phyloP scores from a whole-genome alignment of 2,113 vertebrate species.

The Bombycilla garrulus region DNA sequence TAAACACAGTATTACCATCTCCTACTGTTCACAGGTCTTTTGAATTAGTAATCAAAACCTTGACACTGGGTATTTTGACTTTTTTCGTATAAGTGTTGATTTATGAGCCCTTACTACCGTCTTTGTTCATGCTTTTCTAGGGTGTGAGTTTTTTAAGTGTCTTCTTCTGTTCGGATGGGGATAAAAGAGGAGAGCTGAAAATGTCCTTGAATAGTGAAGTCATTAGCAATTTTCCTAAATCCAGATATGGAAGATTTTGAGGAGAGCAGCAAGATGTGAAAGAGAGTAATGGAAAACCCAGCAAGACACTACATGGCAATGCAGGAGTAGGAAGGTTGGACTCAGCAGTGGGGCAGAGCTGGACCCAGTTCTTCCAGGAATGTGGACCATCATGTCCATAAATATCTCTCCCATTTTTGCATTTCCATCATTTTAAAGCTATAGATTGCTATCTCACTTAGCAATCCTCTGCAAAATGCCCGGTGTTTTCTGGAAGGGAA shows the following conservation, averaged over 20 bases:
- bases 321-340: not conserved
- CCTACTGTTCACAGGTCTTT: not conserved
- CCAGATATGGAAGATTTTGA: not conserved
- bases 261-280: not conserved
- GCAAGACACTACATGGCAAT: not conserved
- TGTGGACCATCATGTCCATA: not conserved
- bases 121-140: not conserved
- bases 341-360: not conserved
- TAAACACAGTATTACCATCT: not conserved
- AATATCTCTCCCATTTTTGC: not conserved
- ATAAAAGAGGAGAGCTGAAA: not conserved
- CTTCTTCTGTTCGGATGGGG: not conserved
- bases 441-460: not conserved
- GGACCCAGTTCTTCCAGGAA: not conserved
- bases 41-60: not conserved
- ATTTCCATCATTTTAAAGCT: not conserved
- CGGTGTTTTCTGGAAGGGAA: not conserved
- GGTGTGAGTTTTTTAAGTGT: not conserved
- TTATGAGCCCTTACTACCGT: not conserved
- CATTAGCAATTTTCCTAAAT: not conserved
- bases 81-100: not conserved
- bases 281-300: not conserved
- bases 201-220: not conserved
- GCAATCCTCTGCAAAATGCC: not conserved
- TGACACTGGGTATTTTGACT: not conserved